These are phyloP conservation scores for Actinostola sp. DNA, from an alignment of 92 coral and sea anemone species.

Conservation along the genomic window DNA sequence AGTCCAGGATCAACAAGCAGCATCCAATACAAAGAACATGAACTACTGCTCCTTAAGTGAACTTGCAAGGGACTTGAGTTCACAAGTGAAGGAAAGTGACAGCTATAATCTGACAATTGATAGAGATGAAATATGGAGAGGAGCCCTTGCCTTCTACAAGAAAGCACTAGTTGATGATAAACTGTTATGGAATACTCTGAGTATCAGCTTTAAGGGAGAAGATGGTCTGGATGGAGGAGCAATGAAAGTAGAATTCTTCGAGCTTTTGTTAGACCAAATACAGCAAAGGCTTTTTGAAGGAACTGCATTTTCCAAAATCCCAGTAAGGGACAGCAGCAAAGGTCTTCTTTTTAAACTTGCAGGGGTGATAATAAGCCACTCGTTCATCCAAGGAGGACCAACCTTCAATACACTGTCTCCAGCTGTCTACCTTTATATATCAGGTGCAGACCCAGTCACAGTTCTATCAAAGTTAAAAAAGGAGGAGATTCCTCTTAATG, in stretches of 20 bases:
- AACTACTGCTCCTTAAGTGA: slow-evolving; percentile 13
- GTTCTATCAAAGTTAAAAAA: no score
- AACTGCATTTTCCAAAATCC: slow-evolving; percentile 26
- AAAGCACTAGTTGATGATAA: slow-evolving; percentile 42
- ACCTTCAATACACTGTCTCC: no score
- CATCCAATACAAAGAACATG: no score
- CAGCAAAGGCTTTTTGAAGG: slow-evolving; percentile 58
- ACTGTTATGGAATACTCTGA: slow-evolving; percentile 37
- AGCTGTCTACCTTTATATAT: no score
- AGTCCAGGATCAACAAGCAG: no score
- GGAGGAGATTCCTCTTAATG: no score
- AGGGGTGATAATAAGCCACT: no score
- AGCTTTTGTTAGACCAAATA: slow-evolving; percentile 53
- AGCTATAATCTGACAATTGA: slow-evolving; percentile 49
- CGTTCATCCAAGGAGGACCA: no score
- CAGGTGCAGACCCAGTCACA: no score
- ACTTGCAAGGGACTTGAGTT: no score
- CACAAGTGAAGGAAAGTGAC: background rate
- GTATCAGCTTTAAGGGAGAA: slow-evolving; percentile 54
- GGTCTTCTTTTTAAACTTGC: background rate
- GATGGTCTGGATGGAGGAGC: slow-evolving; percentile 72
- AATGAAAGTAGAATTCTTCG: slow-evolving; percentile 49
- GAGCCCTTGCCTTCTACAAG: slow-evolving; percentile 43
- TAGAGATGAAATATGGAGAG: slow-evolving; percentile 59
- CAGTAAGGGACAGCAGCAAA: slow-evolving; percentile 61